Evolutionary conservation across 2,113 vertebrate genomes (phyloP).

Genomic region (Myodes glareolus): DNA sequence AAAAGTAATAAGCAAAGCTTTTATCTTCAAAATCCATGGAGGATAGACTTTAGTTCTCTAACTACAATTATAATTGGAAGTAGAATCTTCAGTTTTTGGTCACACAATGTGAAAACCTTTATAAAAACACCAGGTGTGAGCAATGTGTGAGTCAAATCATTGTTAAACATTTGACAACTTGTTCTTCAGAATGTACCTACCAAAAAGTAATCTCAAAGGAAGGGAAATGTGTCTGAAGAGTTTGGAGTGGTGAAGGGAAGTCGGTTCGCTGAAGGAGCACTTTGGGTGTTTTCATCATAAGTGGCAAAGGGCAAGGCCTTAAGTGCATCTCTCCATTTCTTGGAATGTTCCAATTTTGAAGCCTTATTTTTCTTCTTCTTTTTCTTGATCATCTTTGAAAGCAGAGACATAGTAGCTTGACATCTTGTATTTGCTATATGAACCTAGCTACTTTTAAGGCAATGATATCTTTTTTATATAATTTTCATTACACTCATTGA

Average conservation of each 20-base stretch:
- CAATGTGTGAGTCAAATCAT: not conserved
- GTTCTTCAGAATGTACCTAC: slow-evolving; percentile 18
- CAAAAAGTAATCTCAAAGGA: not conserved
- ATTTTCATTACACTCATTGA: not conserved
- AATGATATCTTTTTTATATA: not conserved
- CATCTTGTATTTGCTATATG: not conserved
- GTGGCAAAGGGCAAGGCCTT: not conserved
- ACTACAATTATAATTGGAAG: not conserved
- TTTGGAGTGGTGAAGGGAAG: not conserved
- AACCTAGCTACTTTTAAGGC: not conserved
- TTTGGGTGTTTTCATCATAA: slow-evolving; percentile 23
- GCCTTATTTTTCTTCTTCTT: not conserved
- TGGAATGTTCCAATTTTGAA: slow-evolving; percentile 38
- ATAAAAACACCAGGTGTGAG: not conserved
- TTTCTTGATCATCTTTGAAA: not conserved
- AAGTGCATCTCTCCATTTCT: slow-evolving; percentile 20
- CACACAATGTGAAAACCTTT: not conserved
- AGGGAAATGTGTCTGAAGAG: slow-evolving; percentile 35
- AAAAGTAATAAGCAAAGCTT: not conserved
- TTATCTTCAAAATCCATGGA: not conserved
- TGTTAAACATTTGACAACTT: not conserved
- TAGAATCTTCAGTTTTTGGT: not conserved
- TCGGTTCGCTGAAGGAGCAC: not conserved
- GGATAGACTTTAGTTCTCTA: not conserved
- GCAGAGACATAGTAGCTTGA: not conserved